These are phyloP conservation scores for Pogona vitticeps DNA, from an alignment of 2,113 vertebrate genomes.

Conservation along the genomic window DNA sequence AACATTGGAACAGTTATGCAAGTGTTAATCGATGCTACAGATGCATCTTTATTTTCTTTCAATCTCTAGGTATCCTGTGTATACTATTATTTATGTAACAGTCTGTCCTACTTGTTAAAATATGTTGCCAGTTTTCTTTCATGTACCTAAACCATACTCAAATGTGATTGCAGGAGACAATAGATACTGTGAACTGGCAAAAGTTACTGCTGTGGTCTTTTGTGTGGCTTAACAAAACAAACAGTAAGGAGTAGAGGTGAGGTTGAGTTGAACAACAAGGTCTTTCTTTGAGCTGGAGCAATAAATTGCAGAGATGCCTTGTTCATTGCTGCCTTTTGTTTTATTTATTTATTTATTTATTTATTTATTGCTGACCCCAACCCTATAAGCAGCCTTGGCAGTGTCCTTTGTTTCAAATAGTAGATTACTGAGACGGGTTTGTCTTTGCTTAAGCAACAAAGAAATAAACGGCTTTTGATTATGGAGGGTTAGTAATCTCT, in stretches of 20 bases:
- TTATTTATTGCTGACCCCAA: not conserved
- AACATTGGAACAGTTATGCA: slow-evolving; percentile 10
- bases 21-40: slow-evolving; percentile 17
- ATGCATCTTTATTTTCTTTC: not conserved
- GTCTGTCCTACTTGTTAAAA: not conserved
- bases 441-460: not conserved
- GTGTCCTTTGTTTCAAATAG: not conserved
- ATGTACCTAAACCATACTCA: not conserved
- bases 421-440: not conserved
- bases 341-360: not conserved
- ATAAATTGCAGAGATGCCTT: slow-evolving; percentile 16
- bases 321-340: slow-evolving; percentile 6
- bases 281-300: slow-evolving; percentile 14
- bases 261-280: slow-evolving; percentile 20
- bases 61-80: not conserved
- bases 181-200: not conserved
- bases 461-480: not conserved
- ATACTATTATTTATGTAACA: not conserved
- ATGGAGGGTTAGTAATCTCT: not conserved
- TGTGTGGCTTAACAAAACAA: slow-evolving; percentile 11
- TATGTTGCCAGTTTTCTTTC: not conserved
- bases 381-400: slow-evolving; percentile 11
- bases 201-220: not conserved
- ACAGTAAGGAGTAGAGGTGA: not conserved
- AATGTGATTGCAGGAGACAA: not conserved